phyloP scores from a whole-genome alignment of 2,113 vertebrate species.

The Planiliza haematocheilus region DNA sequence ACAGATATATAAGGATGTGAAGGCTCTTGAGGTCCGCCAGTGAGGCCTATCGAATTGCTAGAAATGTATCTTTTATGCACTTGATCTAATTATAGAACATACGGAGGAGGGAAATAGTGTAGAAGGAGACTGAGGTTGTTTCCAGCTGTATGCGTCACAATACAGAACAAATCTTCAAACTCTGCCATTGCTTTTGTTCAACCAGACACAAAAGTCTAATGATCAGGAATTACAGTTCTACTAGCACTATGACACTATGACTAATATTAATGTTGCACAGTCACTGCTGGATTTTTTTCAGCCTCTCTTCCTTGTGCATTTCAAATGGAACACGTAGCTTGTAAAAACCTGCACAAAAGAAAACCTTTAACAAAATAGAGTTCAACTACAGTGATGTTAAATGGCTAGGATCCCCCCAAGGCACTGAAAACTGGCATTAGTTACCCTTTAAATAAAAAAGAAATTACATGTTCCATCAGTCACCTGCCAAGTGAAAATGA shows the following conservation, averaged over 20 bases:
- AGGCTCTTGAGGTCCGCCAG: slow-evolving; percentile 35
- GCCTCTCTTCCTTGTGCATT: background rate
- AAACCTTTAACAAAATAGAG: background rate
- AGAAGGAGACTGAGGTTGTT: slow-evolving; percentile 38
- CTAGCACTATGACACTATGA: too few species aligned
- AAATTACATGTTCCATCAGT: too few species aligned
- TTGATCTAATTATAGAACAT: slow-evolving; percentile 52
- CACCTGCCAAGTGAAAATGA: too few species aligned
- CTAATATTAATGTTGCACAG: background rate
- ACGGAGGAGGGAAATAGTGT: slow-evolving; percentile 41
- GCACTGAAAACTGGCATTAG: background rate
- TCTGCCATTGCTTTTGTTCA: slow-evolving; percentile 6
- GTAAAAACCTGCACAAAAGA: background rate
- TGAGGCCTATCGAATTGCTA: slow-evolving; percentile 28
- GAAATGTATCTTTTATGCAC: slow-evolving; percentile 58
- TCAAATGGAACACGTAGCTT: background rate
- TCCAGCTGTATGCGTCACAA: slow-evolving; percentile 38
- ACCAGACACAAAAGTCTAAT: background rate
- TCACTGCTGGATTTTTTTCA: background rate
- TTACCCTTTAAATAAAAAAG: background rate
- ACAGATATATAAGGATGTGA: slow-evolving; percentile 15
- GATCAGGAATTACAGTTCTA: background rate
- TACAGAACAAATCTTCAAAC: slow-evolving; percentile 20
- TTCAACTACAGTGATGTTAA: background rate
- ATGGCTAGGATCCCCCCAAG: background rate